Conservation (phyloP, 2,888 invertebrate species). For the Melanophora roralis region DNA sequence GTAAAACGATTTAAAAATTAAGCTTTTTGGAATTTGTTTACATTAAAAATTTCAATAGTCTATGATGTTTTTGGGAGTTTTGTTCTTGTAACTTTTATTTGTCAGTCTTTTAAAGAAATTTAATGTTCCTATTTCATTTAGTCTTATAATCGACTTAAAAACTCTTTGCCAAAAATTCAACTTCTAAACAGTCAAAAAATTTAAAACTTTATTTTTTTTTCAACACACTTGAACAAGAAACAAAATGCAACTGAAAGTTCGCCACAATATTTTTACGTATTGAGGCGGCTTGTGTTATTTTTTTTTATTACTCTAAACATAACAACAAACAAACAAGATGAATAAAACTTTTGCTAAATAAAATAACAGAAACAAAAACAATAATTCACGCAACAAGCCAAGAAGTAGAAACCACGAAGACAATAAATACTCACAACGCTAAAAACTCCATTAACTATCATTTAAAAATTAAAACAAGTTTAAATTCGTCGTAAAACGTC, state of each 20-base stretch:
- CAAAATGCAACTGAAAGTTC: constrained; percentile 68
- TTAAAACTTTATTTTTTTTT: constrained; percentile 18
- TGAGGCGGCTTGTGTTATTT: constrained; percentile 56
- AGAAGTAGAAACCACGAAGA: constrained; percentile 43
- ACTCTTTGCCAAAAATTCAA: too few species aligned
- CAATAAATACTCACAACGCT: constrained; percentile 35
- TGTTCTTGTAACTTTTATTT: not conserved
- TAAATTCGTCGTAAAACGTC: constrained; percentile 7
- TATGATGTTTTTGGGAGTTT: not conserved
- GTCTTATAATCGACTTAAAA: too few species aligned
- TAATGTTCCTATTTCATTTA: not conserved
- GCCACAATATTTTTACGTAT: constrained; percentile 62
- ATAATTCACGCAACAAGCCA: constrained; percentile 56
- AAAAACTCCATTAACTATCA: constrained; percentile 38
- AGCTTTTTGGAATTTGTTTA: not conserved
- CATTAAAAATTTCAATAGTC: too few species aligned
- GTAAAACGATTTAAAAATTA: too few species aligned
- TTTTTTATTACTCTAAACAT: not conserved
- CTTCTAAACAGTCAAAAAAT: not conserved
- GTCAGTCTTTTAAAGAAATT: not conserved
- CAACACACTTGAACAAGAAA: constrained; percentile 66
- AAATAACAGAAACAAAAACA: constrained; percentile 49
- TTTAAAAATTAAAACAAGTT: constrained; percentile 32
- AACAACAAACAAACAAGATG: constrained; percentile 42
- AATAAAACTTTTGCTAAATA: constrained; percentile 44